Base-by-base conservation (phyloP, 2,113 vertebrate species). In the Tiliqua scincoides region DNA sequence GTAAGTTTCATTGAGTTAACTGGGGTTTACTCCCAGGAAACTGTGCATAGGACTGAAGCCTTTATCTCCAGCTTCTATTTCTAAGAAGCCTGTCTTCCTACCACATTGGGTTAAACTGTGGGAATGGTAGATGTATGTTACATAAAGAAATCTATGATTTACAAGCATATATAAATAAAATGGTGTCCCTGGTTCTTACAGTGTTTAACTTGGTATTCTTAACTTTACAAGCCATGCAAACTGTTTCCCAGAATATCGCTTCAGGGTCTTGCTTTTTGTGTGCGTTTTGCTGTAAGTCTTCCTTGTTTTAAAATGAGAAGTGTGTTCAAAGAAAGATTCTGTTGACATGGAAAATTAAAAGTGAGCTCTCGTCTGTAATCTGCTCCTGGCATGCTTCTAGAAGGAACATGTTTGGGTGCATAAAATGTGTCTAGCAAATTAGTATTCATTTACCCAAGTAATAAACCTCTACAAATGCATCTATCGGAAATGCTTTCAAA, bases 271-370 rank as follows among this genome's bases (percentile, higher is more conserved):
- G 17, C 17, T 57, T 57, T 57, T 57, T 57, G 10, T 87, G 57
- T 65, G 27, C 89, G n/a, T 90, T 92, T 92, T 89, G 37, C 71
- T 83, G 73, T 74, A 82, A 88, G 5, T 63, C 20, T 91, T 80
- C 40, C 82, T n/a, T 11, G 63, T 86, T 94, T 92, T 91, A 77
- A 90, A 94, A 91, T 62, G 52, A 80, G 32, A 89, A 63, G 54
- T 81, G 79, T 80, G 35, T 67, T 90, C 7, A 85, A 77, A 68
- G 82, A 82, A 85, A 84, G 37, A 67, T 83, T 91, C 78, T 84
- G 0, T 20, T 85, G 81, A 74, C 54, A 87, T 90, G 71, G 79
- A 91, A 90, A 92, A 89, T 86, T 85, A 76, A 83, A 93, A 92
- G 68, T 80, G 72, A 89, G 48, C 48, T 86, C 61, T 89, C 1